Conservation (phyloP, 2,113 vertebrate genomes). For the Aix galericulata region DNA sequence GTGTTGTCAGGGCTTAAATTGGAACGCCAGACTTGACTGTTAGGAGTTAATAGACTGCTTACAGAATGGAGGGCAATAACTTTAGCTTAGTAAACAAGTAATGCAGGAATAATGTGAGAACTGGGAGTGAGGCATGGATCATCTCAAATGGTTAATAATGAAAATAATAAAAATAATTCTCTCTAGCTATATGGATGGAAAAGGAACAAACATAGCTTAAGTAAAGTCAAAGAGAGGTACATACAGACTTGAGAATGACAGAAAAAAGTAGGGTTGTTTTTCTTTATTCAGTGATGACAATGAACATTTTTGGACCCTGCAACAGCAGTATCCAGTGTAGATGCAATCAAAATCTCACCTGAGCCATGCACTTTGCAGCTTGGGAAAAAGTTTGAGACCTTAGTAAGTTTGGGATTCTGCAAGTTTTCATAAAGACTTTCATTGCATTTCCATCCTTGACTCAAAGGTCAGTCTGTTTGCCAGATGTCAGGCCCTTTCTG, state of each 20-base stretch:
- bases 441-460: background rate
- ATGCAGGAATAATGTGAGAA: background rate
- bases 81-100: background rate
- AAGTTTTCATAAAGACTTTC: background rate
- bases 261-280: background rate
- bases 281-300: background rate
- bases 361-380: background rate
- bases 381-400: background rate
- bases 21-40: background rate
- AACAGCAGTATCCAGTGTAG: background rate
- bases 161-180: background rate
- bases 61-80: background rate
- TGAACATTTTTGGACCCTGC: background rate
- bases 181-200: background rate
- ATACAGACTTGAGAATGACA: background rate
- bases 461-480: conserved; percentile 18
- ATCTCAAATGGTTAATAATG: background rate
- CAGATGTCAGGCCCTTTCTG: conserved; percentile 37
- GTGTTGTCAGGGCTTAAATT: background rate
- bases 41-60: background rate
- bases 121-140: background rate
- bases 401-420: background rate
- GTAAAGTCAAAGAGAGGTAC: background rate
- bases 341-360: background rate
- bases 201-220: background rate